These are phyloP conservation scores for Hirundo rustica DNA, from an alignment of 2,797 vertebrate genomes.

Conservation along the genomic window DNA sequence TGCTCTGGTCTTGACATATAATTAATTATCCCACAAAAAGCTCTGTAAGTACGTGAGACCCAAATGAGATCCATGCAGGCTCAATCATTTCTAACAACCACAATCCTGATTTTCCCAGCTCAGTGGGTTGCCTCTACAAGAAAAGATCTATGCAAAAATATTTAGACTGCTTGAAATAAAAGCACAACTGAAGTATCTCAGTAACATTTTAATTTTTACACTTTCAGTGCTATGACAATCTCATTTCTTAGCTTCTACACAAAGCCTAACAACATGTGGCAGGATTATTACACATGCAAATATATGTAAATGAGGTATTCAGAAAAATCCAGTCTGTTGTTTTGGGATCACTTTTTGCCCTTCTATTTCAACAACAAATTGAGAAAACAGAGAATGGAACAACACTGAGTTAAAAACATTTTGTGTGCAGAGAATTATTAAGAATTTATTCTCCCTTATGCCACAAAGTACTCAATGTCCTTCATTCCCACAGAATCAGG, in stretches of 20 bases:
- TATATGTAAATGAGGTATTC: neutral
- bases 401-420: neutral
- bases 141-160: neutral
- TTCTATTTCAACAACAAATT: neutral
- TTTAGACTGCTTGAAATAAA: neutral
- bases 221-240: neutral
- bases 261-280: neutral
- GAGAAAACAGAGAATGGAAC: neutral
- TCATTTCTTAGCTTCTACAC: slow-evolving; percentile 25
- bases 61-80: neutral
- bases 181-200: neutral
- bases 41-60: neutral
- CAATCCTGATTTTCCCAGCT: neutral
- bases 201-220: slow-evolving; percentile 22
- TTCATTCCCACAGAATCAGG: neutral
- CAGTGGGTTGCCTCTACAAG: neutral
- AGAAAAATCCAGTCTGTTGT: neutral
- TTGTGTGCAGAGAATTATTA: neutral
- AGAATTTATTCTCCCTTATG: neutral
- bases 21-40: neutral
- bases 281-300: slow-evolving; percentile 17
- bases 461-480: neutral
- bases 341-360: slow-evolving; percentile 19
- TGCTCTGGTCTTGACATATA: neutral
- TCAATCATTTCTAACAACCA: neutral